phyloP scores from a whole-genome alignment of 2,888 invertebrate species.

The Calliscelio sp. region DNA sequence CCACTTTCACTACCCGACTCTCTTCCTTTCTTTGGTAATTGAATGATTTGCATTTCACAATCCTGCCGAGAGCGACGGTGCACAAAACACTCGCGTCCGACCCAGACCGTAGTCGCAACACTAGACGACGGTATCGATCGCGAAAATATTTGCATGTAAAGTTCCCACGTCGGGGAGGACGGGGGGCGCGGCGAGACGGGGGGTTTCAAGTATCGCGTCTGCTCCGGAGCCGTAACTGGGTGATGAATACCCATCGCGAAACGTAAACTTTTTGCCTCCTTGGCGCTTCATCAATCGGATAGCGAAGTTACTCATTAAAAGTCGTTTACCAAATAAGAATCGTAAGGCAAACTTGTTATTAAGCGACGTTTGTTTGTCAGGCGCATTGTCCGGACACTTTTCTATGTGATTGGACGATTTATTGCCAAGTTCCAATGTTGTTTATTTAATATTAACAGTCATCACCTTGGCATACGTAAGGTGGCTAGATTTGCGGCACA shows the following conservation, averaged over 20 bases:
- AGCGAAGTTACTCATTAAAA: constrained; percentile 50
- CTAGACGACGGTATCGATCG: constrained; percentile 77
- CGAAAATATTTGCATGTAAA: constrained; percentile 79
- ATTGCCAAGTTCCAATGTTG: no score
- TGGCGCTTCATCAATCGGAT: constrained; percentile 50
- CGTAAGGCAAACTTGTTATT: constrained; percentile 34
- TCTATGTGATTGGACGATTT: no score
- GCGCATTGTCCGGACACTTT: constrained; percentile 24
- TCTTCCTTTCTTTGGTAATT: no score
- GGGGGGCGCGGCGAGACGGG: constrained; percentile 11
- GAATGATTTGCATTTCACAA: constrained; percentile 68
- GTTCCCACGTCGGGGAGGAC: constrained; percentile 70
- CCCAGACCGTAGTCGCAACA: constrained; percentile 64
- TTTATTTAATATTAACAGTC: no score
- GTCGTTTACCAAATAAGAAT: constrained; percentile 49
- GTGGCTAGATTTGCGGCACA: not conserved
- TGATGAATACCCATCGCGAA: constrained; percentile 69
- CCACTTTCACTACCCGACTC: constrained; percentile 64
- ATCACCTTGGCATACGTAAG: not conserved
- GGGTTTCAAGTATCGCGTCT: constrained; percentile 67
- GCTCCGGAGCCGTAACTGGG: constrained; percentile 54
- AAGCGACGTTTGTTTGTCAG: constrained; percentile 18
- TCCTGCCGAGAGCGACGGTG: constrained; percentile 50
- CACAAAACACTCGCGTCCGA: constrained; percentile 63
- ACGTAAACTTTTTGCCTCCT: constrained; percentile 54